Evolutionary conservation across 2,888 invertebrate species (phyloP).

Genomic region (Sthenelais limicola): DNA sequence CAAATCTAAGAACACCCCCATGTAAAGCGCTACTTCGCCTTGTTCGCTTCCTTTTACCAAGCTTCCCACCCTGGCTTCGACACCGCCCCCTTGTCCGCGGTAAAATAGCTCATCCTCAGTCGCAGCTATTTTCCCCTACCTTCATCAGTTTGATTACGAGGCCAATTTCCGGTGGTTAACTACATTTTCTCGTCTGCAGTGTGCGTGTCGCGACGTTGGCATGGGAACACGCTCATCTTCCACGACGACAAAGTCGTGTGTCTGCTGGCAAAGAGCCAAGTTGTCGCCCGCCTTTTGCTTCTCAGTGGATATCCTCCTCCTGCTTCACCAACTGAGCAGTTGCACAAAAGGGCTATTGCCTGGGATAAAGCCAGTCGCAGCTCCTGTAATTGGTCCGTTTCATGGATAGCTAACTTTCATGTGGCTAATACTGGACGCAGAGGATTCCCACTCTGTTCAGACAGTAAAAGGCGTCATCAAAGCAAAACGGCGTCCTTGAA

Average conservation of each 20-base stretch:
- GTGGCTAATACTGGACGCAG: no score
- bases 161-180: constrained; percentile 35
- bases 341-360: no score
- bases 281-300: not conserved
- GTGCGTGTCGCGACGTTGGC: not conserved
- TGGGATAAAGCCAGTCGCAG: no score
- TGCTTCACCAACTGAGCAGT: no score
- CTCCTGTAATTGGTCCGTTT: no score
- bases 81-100: constrained; percentile 1
- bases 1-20: no score
- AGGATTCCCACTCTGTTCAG: no score
- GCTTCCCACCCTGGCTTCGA: not conserved
- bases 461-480: no score
- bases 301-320: no score
- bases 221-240: not conserved
- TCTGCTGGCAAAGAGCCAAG: constrained; percentile 26
- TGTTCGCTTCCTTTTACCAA: not conserved
- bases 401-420: no score
- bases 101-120: not conserved
- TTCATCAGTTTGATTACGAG: constrained; percentile 34
- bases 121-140: not conserved
- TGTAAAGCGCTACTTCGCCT: constrained; percentile 12
- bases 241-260: constrained; percentile 14
- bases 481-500: no score
- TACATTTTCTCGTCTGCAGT: constrained; percentile 28